Conservation (phyloP, 2,888 invertebrate genomes). For the Pardosa pseudoannulata region DNA sequence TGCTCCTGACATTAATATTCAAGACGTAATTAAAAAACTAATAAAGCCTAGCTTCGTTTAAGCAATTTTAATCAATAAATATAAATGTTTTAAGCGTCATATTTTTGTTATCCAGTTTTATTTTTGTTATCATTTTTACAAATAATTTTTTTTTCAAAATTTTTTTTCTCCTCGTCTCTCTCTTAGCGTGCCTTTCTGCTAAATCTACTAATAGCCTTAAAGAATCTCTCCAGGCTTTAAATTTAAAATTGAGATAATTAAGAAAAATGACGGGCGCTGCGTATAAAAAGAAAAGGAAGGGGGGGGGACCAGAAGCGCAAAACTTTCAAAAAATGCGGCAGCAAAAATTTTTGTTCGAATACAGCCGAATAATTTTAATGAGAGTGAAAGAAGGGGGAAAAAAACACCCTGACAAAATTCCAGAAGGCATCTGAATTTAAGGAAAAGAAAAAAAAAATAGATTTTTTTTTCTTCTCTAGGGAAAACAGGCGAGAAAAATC, state of each 20-base stretch:
- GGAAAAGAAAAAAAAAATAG: constrained; percentile 20
- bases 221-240: constrained; percentile 67
- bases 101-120: constrained; percentile 67
- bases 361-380: constrained; percentile 66
- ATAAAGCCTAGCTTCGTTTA: constrained; percentile 70
- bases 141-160: constrained; percentile 25
- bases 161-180: constrained; percentile 5
- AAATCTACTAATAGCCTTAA: constrained; percentile 71
- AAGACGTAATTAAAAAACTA: constrained; percentile 72
- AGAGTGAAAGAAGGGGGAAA: constrained; percentile 27
- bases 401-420: constrained; percentile 63
- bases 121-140: constrained; percentile 33
- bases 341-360: constrained; percentile 64
- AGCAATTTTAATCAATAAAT: constrained; percentile 72
- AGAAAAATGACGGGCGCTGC: constrained; percentile 62
- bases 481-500: constrained; percentile 13
- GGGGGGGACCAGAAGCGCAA: not conserved
- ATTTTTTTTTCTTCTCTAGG: not conserved
- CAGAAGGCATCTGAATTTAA: constrained; percentile 60
- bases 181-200: constrained; percentile 46
- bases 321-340: constrained; percentile 66
- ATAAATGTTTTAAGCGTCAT: constrained; percentile 72
- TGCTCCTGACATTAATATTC: constrained; percentile 71
- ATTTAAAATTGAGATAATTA: constrained; percentile 72
- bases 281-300: constrained; percentile 34